Conservation (phyloP, 2,888 invertebrate species). For the Cataglyphis cursor region DNA sequence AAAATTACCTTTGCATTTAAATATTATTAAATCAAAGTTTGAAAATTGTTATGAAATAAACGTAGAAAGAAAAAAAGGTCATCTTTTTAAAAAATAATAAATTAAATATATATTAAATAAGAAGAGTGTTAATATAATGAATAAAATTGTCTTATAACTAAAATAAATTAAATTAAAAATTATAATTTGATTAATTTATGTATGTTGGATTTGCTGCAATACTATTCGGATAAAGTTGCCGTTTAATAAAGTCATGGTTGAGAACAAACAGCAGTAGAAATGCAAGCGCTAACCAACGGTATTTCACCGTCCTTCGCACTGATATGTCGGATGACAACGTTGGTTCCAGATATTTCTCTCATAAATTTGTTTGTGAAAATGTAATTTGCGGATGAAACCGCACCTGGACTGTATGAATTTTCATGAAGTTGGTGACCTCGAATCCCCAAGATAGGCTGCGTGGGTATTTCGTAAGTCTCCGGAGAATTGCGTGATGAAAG, state of each 20-base stretch:
- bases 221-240: not conserved
- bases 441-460: conserved; percentile 57
- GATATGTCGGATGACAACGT: conserved; percentile 39
- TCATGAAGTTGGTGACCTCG: conserved; percentile 70
- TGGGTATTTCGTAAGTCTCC: conserved; percentile 38
- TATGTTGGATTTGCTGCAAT: not conserved
- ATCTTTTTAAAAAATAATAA: not conserved
- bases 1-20: not conserved
- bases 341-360: conserved; percentile 55
- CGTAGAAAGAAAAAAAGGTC: not conserved
- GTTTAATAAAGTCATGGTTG: conserved; percentile 11
- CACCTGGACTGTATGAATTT: conserved; percentile 72
- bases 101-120: not conserved
- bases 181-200: not conserved
- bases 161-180: conserved; percentile 5
- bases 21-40: not conserved
- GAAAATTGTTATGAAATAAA: not conserved
- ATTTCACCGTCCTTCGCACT: conserved; percentile 30
- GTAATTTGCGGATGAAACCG: conserved; percentile 60
- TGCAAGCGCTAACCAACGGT: conserved; percentile 10
- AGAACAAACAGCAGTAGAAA: conserved; percentile 12
- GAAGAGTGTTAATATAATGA: not conserved
- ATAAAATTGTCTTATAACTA: not conserved
- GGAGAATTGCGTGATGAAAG: conserved; percentile 55
- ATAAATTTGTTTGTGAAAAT: conserved; percentile 62